Evolutionary conservation across 1,140 invertebrate genomes (phyloP).

Genomic region (Carcinoscorpius rotundicauda): DNA sequence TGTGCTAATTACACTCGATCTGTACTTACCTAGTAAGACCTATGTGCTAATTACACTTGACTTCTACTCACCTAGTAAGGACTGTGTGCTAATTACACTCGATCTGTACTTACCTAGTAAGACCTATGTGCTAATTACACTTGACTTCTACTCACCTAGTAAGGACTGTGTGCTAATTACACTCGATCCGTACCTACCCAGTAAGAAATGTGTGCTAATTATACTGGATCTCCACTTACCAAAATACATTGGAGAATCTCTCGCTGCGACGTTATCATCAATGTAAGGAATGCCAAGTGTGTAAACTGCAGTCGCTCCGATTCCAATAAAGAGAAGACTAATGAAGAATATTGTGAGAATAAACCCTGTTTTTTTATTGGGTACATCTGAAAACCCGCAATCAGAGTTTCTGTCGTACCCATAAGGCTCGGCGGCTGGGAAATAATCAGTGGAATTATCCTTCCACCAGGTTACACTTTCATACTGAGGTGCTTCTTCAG

Average conservation of each 20-base stretch:
- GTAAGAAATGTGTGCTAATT: too few relatives aligned
- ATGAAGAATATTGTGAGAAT: conserved; percentile 10
- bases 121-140: too few relatives aligned
- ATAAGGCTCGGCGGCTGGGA: background rate
- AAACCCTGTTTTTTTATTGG: conserved; percentile 1
- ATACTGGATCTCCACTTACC: conserved; percentile 10
- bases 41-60: too few relatives aligned
- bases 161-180: too few relatives aligned
- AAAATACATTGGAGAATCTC: conserved; percentile 27
- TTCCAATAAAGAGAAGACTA: conserved; percentile 22
- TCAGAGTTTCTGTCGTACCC: background rate
- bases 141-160: too few relatives aligned
- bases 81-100: too few relatives aligned
- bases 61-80: too few relatives aligned
- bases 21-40: too few relatives aligned
- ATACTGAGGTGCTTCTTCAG: background rate
- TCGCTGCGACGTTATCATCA: conserved; percentile 30
- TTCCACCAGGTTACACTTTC: background rate
- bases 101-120: too few relatives aligned
- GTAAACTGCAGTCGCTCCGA: conserved; percentile 21
- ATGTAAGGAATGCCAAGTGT: conserved; percentile 28
- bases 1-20: too few relatives aligned
- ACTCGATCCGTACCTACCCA: too few relatives aligned
- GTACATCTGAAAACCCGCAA: conserved; percentile 1
- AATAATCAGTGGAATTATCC: background rate